A percentile compares a stretch with the other conserved stretches of the same genome.
Conservation (phyloP, 2,113 vertebrate genomes). For the Neolamprologus cancellatus region DNA sequence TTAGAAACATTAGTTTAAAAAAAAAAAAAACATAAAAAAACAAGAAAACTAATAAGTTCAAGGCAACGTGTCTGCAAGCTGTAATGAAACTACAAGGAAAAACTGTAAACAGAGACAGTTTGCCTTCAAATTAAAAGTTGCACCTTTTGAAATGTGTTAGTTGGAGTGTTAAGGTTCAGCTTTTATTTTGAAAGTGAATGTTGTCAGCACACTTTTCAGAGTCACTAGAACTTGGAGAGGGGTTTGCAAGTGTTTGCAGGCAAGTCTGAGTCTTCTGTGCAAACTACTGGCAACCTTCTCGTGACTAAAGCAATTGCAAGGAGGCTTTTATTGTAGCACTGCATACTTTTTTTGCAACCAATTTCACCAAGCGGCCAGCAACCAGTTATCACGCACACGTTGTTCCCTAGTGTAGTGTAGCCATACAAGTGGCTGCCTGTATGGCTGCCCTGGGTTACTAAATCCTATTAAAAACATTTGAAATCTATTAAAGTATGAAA, state of each 20-base stretch:
- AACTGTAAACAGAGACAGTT: not conserved
- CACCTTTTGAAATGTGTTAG: not conserved
- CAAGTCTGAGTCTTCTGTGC: not conserved
- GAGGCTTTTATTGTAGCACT: not conserved
- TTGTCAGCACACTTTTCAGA: not conserved
- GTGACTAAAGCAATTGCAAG: not conserved
- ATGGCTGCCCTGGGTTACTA: not conserved
- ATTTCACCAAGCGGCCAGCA: not conserved
- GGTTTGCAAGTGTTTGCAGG: not conserved
- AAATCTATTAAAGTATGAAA: not conserved
- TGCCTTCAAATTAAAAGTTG: not conserved
- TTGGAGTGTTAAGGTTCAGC: not conserved
- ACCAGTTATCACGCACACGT: not conserved
- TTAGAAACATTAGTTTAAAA: not conserved
- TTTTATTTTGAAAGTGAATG: not conserved
- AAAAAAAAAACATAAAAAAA: not conserved
- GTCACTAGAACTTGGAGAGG: not conserved
- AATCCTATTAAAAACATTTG: not conserved
- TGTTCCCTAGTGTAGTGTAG: not conserved
- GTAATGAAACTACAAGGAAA: not conserved
- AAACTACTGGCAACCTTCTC: not conserved
- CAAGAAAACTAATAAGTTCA: not conserved
- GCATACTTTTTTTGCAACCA: not conserved
- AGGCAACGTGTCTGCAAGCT: not conserved
- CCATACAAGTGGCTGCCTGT: not conserved